Conservation (phyloP, 1,140 invertebrate species). For the Penaeus indicus region DNA sequence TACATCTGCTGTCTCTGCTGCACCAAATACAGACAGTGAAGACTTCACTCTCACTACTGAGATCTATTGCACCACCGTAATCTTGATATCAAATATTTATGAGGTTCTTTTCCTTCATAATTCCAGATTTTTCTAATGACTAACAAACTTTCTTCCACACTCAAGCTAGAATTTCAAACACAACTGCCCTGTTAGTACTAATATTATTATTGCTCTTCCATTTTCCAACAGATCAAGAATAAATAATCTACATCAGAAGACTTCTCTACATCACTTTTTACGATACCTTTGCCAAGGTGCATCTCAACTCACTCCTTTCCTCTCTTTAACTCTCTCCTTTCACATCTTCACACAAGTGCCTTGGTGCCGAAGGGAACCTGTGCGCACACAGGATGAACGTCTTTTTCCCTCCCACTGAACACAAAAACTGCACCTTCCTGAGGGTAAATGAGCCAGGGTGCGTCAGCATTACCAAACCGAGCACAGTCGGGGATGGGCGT, state of each 20-base stretch:
- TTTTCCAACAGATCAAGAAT: conserved; percentile 32
- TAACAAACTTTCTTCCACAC: too few relatives aligned
- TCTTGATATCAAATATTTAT: background rate
- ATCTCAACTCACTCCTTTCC: conserved; percentile 39
- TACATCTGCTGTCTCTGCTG: conserved; percentile 38
- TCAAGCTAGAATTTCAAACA: too few relatives aligned
- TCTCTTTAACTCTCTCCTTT: conserved; percentile 39
- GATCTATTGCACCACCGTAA: conserved; percentile 22
- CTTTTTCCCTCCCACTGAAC: conserved; percentile 34
- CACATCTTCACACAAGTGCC: conserved; percentile 28
- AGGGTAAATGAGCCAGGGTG: conserved; percentile 52
- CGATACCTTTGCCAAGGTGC: conserved; percentile 47
- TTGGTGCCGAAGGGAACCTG: background rate
- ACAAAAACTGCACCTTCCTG: conserved; percentile 56
- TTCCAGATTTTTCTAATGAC: too few relatives aligned
- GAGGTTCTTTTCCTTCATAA: too few relatives aligned
- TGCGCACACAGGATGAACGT: too few relatives aligned
- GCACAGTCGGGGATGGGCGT: conserved; percentile 39
- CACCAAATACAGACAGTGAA: background rate
- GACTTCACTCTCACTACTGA: conserved; percentile 8
- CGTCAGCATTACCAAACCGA: conserved; percentile 39
- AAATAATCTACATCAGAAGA: background rate
- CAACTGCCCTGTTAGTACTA: conserved; percentile 52
- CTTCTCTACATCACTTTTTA: conserved; percentile 43
- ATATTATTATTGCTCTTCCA: conserved; percentile 59